Conservation (phyloP, 2,113 vertebrate species). For the Chlorodrepanis virens region DNA sequence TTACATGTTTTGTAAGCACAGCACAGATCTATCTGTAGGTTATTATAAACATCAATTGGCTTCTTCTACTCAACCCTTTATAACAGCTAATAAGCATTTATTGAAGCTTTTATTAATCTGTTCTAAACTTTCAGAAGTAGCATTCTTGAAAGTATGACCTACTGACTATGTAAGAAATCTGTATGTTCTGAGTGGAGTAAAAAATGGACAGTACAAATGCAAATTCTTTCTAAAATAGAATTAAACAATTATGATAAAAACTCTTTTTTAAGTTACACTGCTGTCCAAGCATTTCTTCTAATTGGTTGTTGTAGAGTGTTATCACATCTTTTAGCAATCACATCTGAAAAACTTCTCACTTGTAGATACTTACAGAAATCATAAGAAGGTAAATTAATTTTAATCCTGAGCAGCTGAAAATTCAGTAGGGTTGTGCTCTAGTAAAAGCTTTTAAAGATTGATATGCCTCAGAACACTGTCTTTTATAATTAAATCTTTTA, state of each 20-base stretch:
- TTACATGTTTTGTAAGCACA: not conserved
- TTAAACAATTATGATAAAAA: not conserved
- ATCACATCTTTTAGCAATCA: not conserved
- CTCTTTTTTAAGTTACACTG: not conserved
- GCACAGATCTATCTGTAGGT: not conserved
- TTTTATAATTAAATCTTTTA: not conserved
- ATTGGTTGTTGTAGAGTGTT: not conserved
- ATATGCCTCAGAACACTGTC: not conserved
- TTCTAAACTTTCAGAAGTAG: not conserved
- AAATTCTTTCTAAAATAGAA: not conserved
- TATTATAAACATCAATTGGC: not conserved
- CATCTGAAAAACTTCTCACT: not conserved
- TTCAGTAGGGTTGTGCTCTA: not conserved
- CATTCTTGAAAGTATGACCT: not conserved
- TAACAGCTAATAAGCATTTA: not conserved
- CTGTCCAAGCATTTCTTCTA: not conserved
- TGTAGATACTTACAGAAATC: not conserved
- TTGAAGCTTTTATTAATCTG: not conserved
- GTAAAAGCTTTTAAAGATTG: not conserved
- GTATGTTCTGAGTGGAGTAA: not conserved
- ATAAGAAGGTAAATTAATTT: constrained; percentile 5
- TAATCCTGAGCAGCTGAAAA: not conserved
- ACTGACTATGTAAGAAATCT: not conserved
- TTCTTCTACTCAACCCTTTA: not conserved
- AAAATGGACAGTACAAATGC: not conserved